Percentiles rank a stretch among this genome's conserved stretches.
Conservation (phyloP, 2,797 vertebrate genomes). For the Telmatherina bonti region DNA sequence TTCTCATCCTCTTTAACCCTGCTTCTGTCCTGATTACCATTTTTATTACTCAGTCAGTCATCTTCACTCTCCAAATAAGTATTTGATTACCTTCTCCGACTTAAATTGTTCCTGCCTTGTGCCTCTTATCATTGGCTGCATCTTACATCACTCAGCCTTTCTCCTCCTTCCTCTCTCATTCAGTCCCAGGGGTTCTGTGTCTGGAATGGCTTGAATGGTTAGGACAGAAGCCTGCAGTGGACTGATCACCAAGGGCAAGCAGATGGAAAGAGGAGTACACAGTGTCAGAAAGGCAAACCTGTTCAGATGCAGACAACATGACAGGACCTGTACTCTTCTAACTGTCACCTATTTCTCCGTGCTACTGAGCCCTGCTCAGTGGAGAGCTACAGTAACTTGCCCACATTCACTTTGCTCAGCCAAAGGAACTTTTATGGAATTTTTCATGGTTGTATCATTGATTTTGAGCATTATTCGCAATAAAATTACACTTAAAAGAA, state of each 20-base stretch:
- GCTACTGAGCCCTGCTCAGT: conserved; percentile 56
- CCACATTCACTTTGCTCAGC: conserved; percentile 1
- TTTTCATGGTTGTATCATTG: not conserved
- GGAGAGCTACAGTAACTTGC: conserved; percentile 36
- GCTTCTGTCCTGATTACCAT: conserved; percentile 11
- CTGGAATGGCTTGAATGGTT: conserved; percentile 61
- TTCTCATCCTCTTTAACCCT: conserved; percentile 8
- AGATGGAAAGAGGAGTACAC: conserved; percentile 34
- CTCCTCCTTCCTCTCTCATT: conserved; percentile 17
- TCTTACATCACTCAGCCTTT: conserved; percentile 27
- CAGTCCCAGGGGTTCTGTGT: conserved; percentile 35
- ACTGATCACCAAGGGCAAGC: conserved; percentile 55
- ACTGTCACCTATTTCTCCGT: conserved; percentile 61
- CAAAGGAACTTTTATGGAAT: conserved; percentile 11
- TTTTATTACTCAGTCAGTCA: conserved; percentile 15
- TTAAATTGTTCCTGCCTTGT: conserved; percentile 32
- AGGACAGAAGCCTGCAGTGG: conserved; percentile 48
- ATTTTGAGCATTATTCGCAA: not conserved
- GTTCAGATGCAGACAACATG: conserved; percentile 63
- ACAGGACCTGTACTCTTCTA: conserved; percentile 66
- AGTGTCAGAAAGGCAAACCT: conserved; percentile 56
- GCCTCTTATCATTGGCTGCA: conserved; percentile 27
- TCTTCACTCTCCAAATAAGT: conserved; percentile 38
- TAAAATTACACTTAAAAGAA: not conserved
- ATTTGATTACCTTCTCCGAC: conserved; percentile 26